A percentile compares a stretch with the other conserved stretches of the same genome.
phyloP scores from a whole-genome alignment of 2,888 invertebrate species.

The Cheilosia pagana region DNA sequence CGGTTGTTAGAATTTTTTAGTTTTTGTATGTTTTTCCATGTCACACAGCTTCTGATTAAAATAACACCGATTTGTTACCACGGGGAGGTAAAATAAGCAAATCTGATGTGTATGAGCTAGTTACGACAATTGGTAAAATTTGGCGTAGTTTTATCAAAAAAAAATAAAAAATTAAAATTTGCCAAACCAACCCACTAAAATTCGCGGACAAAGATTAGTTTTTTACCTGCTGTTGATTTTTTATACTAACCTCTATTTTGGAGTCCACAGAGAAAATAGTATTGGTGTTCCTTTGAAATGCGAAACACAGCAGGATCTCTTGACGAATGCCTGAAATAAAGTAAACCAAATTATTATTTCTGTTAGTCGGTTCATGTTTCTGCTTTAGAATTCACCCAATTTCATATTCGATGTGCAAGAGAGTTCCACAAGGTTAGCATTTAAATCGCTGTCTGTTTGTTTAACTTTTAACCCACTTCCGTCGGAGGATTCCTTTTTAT shows the following conservation, averaged over 20 bases:
- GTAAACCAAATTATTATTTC: background rate
- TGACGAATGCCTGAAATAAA: slow-evolving; percentile 79
- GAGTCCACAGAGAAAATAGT: slow-evolving; percentile 89
- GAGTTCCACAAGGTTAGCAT: slow-evolving; percentile 61
- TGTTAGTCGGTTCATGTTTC: background rate
- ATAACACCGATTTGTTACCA: no score
- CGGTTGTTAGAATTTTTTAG: no score
- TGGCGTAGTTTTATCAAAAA: no score
- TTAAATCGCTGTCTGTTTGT: slow-evolving; percentile 54
- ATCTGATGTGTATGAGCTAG: no score
- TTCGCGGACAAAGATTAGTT: no score
- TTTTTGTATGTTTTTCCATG: no score
- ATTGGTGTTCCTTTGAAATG: slow-evolving; percentile 89
- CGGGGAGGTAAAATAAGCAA: no score
- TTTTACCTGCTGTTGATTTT: no score
- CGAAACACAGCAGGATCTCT: slow-evolving; percentile 88
- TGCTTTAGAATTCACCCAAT: slow-evolving; percentile 77
- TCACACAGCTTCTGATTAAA: no score
- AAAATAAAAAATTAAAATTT: no score
- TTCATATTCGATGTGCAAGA: slow-evolving; percentile 61
- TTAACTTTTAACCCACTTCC: slow-evolving; percentile 14
- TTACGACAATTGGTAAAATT: no score
- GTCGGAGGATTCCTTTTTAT: slow-evolving; percentile 26
- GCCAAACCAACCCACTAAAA: no score
- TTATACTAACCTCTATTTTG: slow-evolving; percentile 80